A percentile compares a stretch with the other conserved stretches of the same genome.
Conservation (phyloP, 2,113 vertebrate genomes). For the Cygnus atratus region DNA sequence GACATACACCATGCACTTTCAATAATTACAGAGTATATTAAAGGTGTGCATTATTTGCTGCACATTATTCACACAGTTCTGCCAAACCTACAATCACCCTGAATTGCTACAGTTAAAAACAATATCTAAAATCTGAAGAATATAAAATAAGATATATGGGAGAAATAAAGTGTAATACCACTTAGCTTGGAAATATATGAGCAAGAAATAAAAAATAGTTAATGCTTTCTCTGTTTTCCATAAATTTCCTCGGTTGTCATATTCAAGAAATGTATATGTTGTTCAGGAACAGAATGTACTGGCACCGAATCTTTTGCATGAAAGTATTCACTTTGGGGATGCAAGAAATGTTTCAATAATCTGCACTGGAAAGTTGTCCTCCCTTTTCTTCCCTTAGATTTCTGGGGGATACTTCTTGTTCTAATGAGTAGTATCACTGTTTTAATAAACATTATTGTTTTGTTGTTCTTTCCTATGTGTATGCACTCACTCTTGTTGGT, state of each 20-base stretch:
- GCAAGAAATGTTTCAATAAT: slow-evolving; percentile 48
- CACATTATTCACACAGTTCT: not conserved
- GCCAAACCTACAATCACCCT: not conserved
- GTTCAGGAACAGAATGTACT: slow-evolving; percentile 68
- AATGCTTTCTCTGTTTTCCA: slow-evolving; percentile 51
- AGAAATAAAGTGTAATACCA: not conserved
- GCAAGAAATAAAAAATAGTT: not conserved
- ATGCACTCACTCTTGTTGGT: not conserved
- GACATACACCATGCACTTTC: not conserved
- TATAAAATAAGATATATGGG: not conserved
- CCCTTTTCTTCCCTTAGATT: not conserved
- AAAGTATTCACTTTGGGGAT: slow-evolving; percentile 30
- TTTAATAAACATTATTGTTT: not conserved
- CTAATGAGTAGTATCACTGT: not conserved
- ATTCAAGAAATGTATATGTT: slow-evolving; percentile 50
- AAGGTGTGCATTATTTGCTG: not conserved
- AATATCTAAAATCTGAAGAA: not conserved
- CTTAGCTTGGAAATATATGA: not conserved
- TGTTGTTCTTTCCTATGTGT: not conserved
- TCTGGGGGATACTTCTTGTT: not conserved
- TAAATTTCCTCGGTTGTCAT: slow-evolving; percentile 44
- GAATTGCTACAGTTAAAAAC: not conserved
- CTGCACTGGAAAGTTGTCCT: slow-evolving; percentile 13
- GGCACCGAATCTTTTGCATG: slow-evolving; percentile 33
- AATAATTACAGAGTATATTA: not conserved